Percentiles rank a stretch among this genome's conserved stretches.
phyloP scores from a whole-genome alignment of 2,113 vertebrate genomes.

The Ophiodon elongatus region DNA sequence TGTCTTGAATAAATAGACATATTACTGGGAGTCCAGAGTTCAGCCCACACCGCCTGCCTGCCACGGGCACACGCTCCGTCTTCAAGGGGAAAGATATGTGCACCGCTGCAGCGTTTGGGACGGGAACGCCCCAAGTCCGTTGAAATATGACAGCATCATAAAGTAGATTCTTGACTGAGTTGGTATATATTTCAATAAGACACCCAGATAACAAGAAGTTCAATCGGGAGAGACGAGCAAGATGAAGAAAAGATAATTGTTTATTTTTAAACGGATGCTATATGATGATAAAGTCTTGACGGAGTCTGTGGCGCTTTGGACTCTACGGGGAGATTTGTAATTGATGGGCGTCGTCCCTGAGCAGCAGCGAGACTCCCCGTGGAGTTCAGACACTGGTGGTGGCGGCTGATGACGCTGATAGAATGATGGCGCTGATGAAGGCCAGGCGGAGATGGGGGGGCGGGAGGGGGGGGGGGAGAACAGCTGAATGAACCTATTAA shows the following conservation, averaged over 20 bases:
- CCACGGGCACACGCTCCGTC: constrained; percentile 50
- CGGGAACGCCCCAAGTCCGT: not conserved
- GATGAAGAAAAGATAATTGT: not conserved
- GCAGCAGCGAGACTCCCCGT: too few species aligned
- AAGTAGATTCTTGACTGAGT: not conserved
- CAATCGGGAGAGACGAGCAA: not conserved
- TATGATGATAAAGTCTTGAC: not conserved
- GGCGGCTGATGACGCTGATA: not conserved
- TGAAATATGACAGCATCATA: not conserved
- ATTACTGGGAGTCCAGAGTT: constrained; percentile 61
- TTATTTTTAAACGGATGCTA: not conserved
- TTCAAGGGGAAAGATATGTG: constrained; percentile 33
- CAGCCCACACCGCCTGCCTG: constrained; percentile 44
- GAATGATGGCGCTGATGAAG: not conserved
- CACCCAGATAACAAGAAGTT: not conserved
- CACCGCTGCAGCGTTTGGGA: constrained; percentile 19
- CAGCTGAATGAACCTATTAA: too few species aligned
- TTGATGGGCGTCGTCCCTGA: too few species aligned
- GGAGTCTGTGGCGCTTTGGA: not conserved
- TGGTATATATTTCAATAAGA: not conserved
- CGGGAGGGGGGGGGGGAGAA: too few species aligned
- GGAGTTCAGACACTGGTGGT: too few species aligned
- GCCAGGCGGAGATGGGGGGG: too few species aligned
- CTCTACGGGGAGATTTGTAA: not conserved
- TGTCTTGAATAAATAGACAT: constrained; percentile 68